phyloP scores from a whole-genome alignment of 1,140 invertebrate species.

The Drosophila nasuta region DNA sequence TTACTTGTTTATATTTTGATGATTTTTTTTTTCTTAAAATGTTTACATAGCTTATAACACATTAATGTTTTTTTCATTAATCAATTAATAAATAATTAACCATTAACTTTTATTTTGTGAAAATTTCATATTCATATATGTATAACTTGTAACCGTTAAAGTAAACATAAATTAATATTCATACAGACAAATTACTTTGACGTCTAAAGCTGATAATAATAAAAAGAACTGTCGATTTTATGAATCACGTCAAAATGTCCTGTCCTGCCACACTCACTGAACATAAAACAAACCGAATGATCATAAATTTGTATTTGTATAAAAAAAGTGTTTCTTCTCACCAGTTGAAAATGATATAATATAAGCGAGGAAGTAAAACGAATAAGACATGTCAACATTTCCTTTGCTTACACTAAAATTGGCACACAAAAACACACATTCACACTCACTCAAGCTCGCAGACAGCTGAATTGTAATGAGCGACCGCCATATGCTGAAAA shows the following conservation, averaged over 20 bases:
- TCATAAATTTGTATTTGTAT: background rate
- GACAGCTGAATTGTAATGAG: conserved; percentile 55
- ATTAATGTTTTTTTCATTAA: too few species aligned
- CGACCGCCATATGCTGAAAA: conserved; percentile 58
- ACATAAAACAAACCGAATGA: conserved; percentile 34
- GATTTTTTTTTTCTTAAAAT: too few species aligned
- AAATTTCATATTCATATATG: too few species aligned
- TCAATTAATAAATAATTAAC: too few species aligned
- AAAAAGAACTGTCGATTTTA: conserved; percentile 48
- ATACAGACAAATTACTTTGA: background rate
- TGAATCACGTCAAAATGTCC: conserved; percentile 61
- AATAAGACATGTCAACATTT: conserved; percentile 77
- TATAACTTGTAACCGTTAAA: too few species aligned
- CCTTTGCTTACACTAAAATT: conserved; percentile 65
- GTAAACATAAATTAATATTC: background rate
- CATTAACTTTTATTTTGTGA: too few species aligned
- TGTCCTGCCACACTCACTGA: conserved; percentile 44
- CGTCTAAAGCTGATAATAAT: conserved; percentile 23
- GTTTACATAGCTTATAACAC: too few species aligned
- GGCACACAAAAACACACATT: conserved; percentile 25
- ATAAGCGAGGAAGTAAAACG: conserved; percentile 58
- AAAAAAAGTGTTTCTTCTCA: too few species aligned
- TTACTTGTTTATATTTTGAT: too few species aligned
- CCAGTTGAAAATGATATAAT: conserved; percentile 40
- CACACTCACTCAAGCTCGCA: conserved; percentile 17